Base-by-base conservation (phyloP, 2,113 vertebrate genomes). In the Mustela nigripes region DNA sequence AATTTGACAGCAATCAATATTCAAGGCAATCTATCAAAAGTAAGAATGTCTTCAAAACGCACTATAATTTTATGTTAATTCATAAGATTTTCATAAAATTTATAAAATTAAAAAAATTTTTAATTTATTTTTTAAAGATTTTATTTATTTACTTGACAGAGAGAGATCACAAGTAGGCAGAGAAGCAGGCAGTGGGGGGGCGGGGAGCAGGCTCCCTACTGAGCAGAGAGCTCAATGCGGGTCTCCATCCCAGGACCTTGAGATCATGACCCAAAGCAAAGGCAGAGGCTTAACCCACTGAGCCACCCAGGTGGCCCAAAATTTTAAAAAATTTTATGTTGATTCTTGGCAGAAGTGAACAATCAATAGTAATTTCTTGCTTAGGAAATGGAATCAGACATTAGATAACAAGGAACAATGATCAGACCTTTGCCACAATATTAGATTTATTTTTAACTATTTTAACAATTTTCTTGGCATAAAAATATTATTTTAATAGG, bases 371-470 rank as follows among this genome's bases (percentile, higher is more conserved):
- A 45, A 92, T 71, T 95, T 88, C 58, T 80, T 36, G 28, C 24
- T 24, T 16, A 76, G 86, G 48, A 80, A 95, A 62, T n/a, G 11
- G 31, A 95, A 76, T 88, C 26, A 81, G 26, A 93, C 3, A 82
- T 67, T 60, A 82, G 76, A 1, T 86, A 88, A 60, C 5, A 93
- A 67, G 65, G 81, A 86, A 89, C 18, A 71, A 63, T 69, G 58
- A 82, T 93, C 12, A 93, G 69, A 95, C 79, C 24, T 78, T 95
- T 73, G 76, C 28, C 74, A 92, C 4, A 93, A 45, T 81, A 60
- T 92, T 91, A 94, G 24, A 42, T 98, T 94, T 82, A 74, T 85
- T 96, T 97, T 97, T 33, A 90, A 96, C 58, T 33, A 85, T 87
- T 96, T 95, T 69, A 65, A 92, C 7, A 95, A 78, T 81, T 86